Percentiles rank a stretch among this genome's conserved stretches.
These are phyloP conservation scores for Laupala kohalensis DNA, from an alignment of 1,140 invertebrate genomes.

Conservation along the genomic window DNA sequence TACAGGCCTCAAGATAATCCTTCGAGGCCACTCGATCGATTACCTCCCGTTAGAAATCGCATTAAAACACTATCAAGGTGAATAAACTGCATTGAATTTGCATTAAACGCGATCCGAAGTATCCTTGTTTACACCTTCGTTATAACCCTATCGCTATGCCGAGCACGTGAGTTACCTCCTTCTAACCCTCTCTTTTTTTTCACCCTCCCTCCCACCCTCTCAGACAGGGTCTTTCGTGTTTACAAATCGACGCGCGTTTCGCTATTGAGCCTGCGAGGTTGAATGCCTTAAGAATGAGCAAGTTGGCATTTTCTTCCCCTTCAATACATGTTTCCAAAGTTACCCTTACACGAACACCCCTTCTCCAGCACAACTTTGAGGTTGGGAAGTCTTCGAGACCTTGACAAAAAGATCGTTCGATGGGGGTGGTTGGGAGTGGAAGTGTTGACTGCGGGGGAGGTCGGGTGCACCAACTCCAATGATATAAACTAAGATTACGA, in stretches of 20 bases:
- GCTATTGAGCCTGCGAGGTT: neutral
- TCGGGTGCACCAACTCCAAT: neutral
- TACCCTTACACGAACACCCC: neutral
- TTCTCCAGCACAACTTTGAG: neutral
- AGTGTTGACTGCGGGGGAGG: neutral
- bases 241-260: neutral
- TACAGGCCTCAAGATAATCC: no score
- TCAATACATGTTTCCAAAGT: neutral
- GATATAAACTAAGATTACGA: neutral
- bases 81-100: no score
- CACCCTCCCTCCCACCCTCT: neutral
- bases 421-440: neutral
- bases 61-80: no score
- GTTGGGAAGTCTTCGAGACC: neutral
- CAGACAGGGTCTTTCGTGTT: neutral
- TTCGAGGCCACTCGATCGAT: no score
- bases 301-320: neutral
- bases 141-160: no score
- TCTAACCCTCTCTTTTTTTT: no score
- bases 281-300: neutral
- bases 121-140: no score
- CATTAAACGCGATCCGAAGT: no score
- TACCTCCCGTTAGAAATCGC: no score
- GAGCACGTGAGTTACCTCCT: no score
- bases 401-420: neutral